These are phyloP conservation scores for Aphaenogaster rudis DNA, from an alignment of 1,140 invertebrate genomes.

Conservation along the genomic window DNA sequence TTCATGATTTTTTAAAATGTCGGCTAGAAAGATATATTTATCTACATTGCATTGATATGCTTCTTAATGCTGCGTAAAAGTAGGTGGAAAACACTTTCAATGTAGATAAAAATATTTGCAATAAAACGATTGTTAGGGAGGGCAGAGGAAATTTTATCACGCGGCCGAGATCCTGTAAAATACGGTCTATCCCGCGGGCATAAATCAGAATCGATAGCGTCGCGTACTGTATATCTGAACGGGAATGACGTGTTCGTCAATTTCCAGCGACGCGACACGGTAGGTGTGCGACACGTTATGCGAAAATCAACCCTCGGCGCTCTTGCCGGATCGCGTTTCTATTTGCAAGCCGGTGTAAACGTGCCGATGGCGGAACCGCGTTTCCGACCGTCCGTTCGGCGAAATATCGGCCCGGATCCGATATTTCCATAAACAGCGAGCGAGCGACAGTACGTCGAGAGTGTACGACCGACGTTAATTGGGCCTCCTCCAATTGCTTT, in stretches of 20 bases:
- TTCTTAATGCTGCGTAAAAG: not conserved
- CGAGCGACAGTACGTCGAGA: not conserved
- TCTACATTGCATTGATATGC: not conserved
- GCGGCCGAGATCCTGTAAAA: not conserved
- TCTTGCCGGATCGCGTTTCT: slow-evolving; percentile 32
- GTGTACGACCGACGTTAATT: slow-evolving; percentile 37
- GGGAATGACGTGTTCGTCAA: slow-evolving; percentile 40
- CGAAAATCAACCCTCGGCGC: slow-evolving; percentile 45
- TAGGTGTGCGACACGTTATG: slow-evolving; percentile 11
- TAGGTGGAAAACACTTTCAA: not conserved
- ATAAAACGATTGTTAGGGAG: not conserved
- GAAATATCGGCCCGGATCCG: slow-evolving; percentile 17
- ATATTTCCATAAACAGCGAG: slow-evolving; percentile 53
- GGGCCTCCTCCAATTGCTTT: slow-evolving; percentile 52
- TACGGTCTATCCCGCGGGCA: not conserved
- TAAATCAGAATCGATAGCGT: slow-evolving; percentile 39
- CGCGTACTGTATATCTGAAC: not conserved
- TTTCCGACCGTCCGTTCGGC: slow-evolving; percentile 14
- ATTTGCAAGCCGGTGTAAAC: slow-evolving; percentile 54
- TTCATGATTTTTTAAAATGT: too few species aligned
- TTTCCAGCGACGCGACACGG: slow-evolving; percentile 18
- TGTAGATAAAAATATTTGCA: not conserved
- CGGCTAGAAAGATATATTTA: not conserved
- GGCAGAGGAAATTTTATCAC: not conserved
- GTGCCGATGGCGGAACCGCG: slow-evolving; percentile 22